phyloP scores from a whole-genome alignment of 2,797 vertebrate species.

The Cossypha heuglini region DNA sequence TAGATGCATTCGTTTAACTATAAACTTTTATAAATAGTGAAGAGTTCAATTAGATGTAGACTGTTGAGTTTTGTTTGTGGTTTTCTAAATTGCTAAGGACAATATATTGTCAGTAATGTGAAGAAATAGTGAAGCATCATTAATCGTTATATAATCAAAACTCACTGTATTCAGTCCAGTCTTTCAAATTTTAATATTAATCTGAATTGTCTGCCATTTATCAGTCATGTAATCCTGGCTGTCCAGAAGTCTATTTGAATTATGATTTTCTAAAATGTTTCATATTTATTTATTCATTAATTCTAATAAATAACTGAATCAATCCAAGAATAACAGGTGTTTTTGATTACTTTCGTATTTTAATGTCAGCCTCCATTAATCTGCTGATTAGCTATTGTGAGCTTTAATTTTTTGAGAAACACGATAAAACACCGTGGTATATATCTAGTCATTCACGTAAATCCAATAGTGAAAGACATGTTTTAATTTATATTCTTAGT shows the following conservation, averaged over 20 bases:
- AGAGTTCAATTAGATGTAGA: neutral
- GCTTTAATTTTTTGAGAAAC: neutral
- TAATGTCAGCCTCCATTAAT: neutral
- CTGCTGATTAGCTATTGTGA: neutral
- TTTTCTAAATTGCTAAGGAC: neutral
- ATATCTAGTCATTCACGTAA: neutral
- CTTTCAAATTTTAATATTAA: neutral
- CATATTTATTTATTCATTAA: neutral
- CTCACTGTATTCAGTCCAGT: neutral
- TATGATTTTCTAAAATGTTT: neutral
- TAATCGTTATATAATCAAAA: neutral
- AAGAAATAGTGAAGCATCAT: neutral
- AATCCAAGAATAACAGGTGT: neutral
- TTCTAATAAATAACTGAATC: neutral
- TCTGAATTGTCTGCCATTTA: neutral
- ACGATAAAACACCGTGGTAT: neutral
- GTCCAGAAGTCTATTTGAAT: neutral
- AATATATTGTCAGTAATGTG: neutral
- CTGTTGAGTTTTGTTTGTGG: accelerated
- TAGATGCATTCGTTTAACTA: neutral
- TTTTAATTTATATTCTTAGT: neutral
- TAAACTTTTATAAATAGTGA: neutral
- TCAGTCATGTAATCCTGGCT: neutral
- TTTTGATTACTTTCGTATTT: neutral
- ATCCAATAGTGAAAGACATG: neutral